phyloP scores from a whole-genome alignment of 2,113 vertebrate species.

The Megaleporinus macrocephalus region DNA sequence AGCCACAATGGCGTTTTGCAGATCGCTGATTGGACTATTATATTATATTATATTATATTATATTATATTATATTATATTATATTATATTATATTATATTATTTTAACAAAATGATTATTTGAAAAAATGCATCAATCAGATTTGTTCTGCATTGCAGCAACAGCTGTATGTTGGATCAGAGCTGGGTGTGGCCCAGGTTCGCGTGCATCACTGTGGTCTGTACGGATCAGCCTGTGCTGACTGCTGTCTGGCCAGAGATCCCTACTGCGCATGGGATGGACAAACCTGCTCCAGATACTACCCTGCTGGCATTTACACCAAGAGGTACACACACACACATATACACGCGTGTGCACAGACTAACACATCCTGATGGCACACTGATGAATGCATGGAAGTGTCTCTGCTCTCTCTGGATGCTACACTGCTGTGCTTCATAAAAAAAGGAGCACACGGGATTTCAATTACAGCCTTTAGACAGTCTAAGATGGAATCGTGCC shows the following conservation, averaged over 20 bases:
- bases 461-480: conserved; percentile 10
- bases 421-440: neutral
- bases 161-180: conserved; percentile 90
- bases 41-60: neutral
- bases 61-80: neutral
- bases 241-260: conserved; percentile 95
- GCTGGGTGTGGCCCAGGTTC: conserved; percentile 85
- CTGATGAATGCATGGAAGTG: neutral
- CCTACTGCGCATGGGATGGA: conserved; percentile 98
- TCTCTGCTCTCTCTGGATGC: neutral
- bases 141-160: conserved; percentile 79
- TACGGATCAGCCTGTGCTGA: conserved; percentile 94
- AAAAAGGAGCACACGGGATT: neutral
- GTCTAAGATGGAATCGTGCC: conserved; percentile 14
- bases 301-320: conserved; percentile 84
- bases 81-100: neutral
- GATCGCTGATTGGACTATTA: too few relatives aligned
- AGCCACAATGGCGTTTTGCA: too few relatives aligned
- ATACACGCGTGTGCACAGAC: conserved; percentile 14
- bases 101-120: neutral
- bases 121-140: neutral
- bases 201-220: conserved; percentile 92
- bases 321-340: conserved; percentile 79
- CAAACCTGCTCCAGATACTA: conserved; percentile 91
- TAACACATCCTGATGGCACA: neutral